Conservation (phyloP, 92 coral and sea anemone genomes). For the Parazoanthus atlanticus region DNA sequence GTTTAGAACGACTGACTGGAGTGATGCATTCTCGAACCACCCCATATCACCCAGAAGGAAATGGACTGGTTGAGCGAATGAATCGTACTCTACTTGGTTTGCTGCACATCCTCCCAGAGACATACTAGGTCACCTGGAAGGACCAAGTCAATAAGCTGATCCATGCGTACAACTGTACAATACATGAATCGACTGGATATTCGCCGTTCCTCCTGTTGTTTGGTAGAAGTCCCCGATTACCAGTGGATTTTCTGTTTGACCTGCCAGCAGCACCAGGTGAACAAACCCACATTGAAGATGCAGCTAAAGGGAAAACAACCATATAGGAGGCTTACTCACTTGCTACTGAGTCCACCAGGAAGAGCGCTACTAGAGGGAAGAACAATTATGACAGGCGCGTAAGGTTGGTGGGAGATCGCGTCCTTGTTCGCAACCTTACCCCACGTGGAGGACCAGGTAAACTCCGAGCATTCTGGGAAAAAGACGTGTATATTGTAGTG, state of each 20-base stretch:
- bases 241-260: conserved; percentile 23
- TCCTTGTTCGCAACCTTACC: conserved; percentile 54
- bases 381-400: conserved; percentile 2
- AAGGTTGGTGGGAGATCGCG: conserved; percentile 25
- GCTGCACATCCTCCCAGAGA: conserved; percentile 30
- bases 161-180: conserved; percentile 38
- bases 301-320: conserved; percentile 27
- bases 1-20: conserved; percentile 28
- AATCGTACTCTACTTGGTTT: conserved; percentile 26
- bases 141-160: conserved; percentile 32
- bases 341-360: not conserved
- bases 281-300: not conserved
- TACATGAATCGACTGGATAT: conserved; percentile 21
- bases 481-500: not conserved
- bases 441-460: conserved; percentile 57
- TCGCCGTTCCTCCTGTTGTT: conserved; percentile 16
- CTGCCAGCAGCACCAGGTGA: conserved; percentile 13
- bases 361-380: not conserved
- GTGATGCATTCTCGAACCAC: conserved; percentile 29
- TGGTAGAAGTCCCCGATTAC: conserved; percentile 43
- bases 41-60: conserved; percentile 26
- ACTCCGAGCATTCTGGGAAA: conserved; percentile 26
- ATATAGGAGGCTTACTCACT: conserved; percentile 44
- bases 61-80: conserved; percentile 24
- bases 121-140: conserved; percentile 33